A percentile compares a stretch with the other conserved stretches of the same genome.
These are phyloP conservation scores for Sycophila sp. DNA, from an alignment of 1,140 invertebrate species.

Conservation along the genomic window DNA sequence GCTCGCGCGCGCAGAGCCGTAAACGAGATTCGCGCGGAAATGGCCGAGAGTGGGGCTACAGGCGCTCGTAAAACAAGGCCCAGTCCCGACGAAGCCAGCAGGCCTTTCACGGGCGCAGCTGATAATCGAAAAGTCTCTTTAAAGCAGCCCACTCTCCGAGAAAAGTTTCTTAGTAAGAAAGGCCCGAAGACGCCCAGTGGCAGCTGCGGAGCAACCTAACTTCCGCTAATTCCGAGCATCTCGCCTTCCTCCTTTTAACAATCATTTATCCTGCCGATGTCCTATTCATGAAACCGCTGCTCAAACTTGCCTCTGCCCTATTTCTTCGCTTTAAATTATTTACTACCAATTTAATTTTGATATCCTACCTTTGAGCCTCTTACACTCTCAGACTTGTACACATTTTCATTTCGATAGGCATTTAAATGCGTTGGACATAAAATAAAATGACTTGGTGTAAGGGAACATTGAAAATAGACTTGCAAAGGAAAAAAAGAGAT, in stretches of 20 bases:
- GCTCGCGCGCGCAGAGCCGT: background rate
- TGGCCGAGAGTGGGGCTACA: background rate
- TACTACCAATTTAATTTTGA: no score
- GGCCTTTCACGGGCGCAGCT: no score
- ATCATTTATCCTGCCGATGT: constrained; percentile 12
- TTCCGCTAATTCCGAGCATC: background rate
- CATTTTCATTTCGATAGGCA: no score
- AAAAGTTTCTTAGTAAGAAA: no score
- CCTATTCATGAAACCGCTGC: constrained; percentile 19
- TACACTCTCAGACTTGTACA: no score
- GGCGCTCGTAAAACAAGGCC: constrained; percentile 22
- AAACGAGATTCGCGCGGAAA: constrained; percentile 9
- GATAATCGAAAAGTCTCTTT: constrained; percentile 35
- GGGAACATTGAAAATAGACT: no score
- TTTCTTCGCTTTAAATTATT: constrained; percentile 1
- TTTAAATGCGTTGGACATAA: no score
- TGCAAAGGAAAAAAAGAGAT: background rate
- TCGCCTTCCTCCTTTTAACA: background rate
- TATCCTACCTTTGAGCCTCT: no score
- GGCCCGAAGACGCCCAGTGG: background rate
- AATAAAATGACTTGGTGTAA: no score
- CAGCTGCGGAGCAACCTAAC: constrained; percentile 1
- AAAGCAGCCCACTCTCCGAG: constrained; percentile 22
- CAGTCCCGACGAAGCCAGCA: background rate
- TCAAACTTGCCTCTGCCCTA: background rate